phyloP scores from a whole-genome alignment of 2,113 vertebrate species.

The Sialia sialis region DNA sequence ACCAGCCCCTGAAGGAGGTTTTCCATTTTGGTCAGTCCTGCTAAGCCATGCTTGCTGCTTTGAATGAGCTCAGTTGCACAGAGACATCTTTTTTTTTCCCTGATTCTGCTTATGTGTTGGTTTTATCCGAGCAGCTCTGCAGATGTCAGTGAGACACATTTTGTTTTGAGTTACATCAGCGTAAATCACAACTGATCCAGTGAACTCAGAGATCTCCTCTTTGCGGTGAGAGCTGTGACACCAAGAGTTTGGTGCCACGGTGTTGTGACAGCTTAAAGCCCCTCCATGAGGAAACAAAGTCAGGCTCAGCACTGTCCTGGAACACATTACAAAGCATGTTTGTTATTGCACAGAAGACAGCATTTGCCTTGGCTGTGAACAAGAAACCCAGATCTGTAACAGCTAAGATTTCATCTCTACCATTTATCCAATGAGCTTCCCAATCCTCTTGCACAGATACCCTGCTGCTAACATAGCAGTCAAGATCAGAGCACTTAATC shows the following conservation, averaged over 20 bases:
- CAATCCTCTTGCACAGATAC: conserved; percentile 37
- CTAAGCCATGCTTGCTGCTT: conserved; percentile 30
- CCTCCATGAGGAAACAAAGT: conserved; percentile 19
- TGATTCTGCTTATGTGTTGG: background rate
- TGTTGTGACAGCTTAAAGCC: conserved; percentile 44
- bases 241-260: background rate
- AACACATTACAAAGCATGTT: background rate
- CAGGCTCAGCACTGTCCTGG: conserved; percentile 32
- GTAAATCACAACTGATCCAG: conserved; percentile 23
- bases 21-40: conserved; percentile 8
- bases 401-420: conserved; percentile 44
- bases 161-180: conserved; percentile 10
- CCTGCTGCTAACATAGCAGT: conserved; percentile 66
- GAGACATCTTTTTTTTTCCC: background rate
- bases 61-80: background rate
- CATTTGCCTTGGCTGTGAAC: conserved; percentile 53
- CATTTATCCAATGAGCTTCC: conserved; percentile 48
- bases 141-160: conserved; percentile 17
- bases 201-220: background rate
- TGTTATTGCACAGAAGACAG: conserved; percentile 40
- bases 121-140: background rate
- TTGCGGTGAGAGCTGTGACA: background rate
- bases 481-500: conserved; percentile 70
- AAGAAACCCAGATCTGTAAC: conserved; percentile 37
- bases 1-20: conserved; percentile 21